Evolutionary conservation across 2,113 vertebrate species (phyloP).

Genomic region (Carassius gibelio): DNA sequence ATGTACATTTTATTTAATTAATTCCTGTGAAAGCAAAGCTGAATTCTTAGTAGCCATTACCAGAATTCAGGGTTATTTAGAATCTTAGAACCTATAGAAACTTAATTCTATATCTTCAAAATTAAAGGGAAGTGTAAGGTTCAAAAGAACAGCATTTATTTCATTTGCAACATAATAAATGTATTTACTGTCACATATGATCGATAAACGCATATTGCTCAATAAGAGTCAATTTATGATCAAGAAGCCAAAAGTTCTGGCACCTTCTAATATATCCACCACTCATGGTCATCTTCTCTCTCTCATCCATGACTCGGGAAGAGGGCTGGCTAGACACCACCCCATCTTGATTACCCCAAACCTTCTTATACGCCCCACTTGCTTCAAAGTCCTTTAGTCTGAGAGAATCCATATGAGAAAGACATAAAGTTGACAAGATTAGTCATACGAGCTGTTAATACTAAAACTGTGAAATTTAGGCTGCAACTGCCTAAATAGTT

Average conservation of each 20-base stretch:
- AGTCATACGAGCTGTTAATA: not conserved
- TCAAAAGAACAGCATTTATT: too few species aligned
- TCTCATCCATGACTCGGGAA: slow-evolving; percentile 75
- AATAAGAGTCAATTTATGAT: not conserved
- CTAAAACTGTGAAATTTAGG: not conserved
- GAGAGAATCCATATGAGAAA: not conserved
- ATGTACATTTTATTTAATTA: not conserved
- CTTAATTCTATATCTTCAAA: too few species aligned
- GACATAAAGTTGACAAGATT: not conserved
- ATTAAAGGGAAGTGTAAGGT: too few species aligned
- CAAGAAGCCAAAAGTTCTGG: slow-evolving; percentile 18
- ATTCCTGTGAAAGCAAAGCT: not conserved
- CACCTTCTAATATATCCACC: slow-evolving; percentile 80
- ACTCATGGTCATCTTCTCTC: slow-evolving; percentile 83
- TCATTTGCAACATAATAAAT: too few species aligned
- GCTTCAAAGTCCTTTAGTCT: slow-evolving; percentile 79
- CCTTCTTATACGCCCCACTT: slow-evolving; percentile 74
- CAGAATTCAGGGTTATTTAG: not conserved
- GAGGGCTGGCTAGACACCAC: slow-evolving; percentile 79
- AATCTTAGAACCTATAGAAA: too few species aligned
- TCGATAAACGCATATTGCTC: too few species aligned
- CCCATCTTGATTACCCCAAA: slow-evolving; percentile 77
- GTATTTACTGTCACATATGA: too few species aligned
- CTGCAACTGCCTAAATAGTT: not conserved
- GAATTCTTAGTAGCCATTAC: not conserved